Evolutionary conservation across 23 tunicate species (phyloP), one percentile per base, ranked within the genome.

Genomic region (Styela clava): DNA sequence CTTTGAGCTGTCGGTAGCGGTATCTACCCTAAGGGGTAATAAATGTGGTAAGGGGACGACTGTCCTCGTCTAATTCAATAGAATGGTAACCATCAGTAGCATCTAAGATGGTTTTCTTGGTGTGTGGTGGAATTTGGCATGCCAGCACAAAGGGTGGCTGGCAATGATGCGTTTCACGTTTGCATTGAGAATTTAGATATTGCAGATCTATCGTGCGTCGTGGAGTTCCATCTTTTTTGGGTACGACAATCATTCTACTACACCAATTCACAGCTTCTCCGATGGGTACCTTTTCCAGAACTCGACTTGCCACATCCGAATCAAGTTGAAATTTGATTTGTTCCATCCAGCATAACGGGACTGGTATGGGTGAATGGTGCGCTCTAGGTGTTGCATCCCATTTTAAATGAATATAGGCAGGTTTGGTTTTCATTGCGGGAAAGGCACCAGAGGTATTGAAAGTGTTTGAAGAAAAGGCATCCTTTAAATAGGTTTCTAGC

Each of bases 161-260:
- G 56, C 56, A 56, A 20, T 34, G 74, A 34, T 73, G 68, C 12
- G n/a, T 64, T 80, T 32, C 23, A 34, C 35, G 12, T 44, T 44
- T 44, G 12, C 56, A 44, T 44, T 44, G 56, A 12, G 56, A 44
- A 12, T 29, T 72, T 18, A 72, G 56, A 5, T 29, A 32, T 29
- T 29, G 36, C 3, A 81, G 34, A 34, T 81, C 84, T 21, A 81
- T 65, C 2, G 78, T 81, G 3, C 77, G 24, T 26, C 84, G 62
- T 68, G 78, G 86, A 7, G 86, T 24, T 27, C 86, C 86, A 83
- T 83, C 34, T 33, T 74, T 73, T 74, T 73, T 83, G 3, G 62
- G 21, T 25, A 33, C 52, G 9, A 73, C 73, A 3, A 83, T 79
- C 86, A 83, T 83, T 2, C 86, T 36, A 52, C 73, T 79, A 32